Evolutionary conservation across 1,140 invertebrate species (phyloP).

Genomic region (Pachyrhynchus sulphureomaculatus): DNA sequence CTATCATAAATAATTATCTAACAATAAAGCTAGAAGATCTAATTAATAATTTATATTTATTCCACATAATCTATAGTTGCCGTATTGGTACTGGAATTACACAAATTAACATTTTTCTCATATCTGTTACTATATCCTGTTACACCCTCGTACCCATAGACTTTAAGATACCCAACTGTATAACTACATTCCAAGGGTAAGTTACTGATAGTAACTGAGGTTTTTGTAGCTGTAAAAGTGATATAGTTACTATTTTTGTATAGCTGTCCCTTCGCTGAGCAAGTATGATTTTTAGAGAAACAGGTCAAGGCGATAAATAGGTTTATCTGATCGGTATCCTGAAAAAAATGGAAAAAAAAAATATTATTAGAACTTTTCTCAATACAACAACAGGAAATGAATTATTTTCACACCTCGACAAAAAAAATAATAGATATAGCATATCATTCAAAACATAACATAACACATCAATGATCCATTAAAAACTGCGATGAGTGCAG

Average conservation of each 20-base stretch:
- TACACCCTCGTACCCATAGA: constrained; percentile 13
- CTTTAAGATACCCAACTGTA: constrained; percentile 22
- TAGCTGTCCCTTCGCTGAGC: constrained; percentile 19
- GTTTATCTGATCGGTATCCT: constrained; percentile 11
- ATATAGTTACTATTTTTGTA: constrained; percentile 7
- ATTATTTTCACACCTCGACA: too few relatives aligned
- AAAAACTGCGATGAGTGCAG: too few relatives aligned
- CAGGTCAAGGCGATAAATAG: constrained; percentile 27
- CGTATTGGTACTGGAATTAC: background rate
- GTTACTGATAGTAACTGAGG: constrained; percentile 11
- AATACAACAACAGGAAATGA: too few relatives aligned
- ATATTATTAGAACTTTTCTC: too few relatives aligned
- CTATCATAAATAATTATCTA: too few relatives aligned
- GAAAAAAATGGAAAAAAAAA: too few relatives aligned
- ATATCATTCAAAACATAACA: too few relatives aligned
- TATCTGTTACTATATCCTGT: background rate
- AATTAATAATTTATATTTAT: background rate
- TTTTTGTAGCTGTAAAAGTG: constrained; percentile 13
- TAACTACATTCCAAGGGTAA: constrained; percentile 12
- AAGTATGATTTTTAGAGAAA: background rate
- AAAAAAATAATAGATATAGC: too few relatives aligned
- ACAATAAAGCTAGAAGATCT: too few relatives aligned
- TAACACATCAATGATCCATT: too few relatives aligned
- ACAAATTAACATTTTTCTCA: background rate
- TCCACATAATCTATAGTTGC: background rate